A percentile compares a stretch with the other conserved stretches of the same genome.
Evolutionary conservation across 2,797 vertebrate genomes (phyloP).

Genomic region (Gymnoscopelus braueri): DNA sequence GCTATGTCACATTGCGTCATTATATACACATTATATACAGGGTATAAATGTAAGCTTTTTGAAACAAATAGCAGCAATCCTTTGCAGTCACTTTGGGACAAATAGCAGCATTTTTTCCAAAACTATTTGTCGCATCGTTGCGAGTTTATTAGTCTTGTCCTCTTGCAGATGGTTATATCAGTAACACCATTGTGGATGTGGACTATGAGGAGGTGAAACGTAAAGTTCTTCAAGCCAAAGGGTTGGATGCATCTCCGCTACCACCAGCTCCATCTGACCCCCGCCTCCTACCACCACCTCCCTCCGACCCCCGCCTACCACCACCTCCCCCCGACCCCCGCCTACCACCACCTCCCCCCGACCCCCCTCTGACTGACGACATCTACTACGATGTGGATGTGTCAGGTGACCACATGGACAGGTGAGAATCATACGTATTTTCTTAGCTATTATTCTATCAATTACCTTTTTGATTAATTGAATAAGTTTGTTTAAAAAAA

Average conservation of each 20-base stretch:
- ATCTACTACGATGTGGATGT: conserved; percentile 52
- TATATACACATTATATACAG: too few species aligned
- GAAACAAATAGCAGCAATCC: too few species aligned
- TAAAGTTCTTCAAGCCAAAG: conserved; percentile 48
- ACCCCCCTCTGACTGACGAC: conserved; percentile 49
- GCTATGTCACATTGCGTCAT: too few species aligned
- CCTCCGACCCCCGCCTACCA: background rate
- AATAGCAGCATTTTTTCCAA: too few species aligned
- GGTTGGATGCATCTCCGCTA: conserved; percentile 10
- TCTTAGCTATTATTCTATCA: too few species aligned
- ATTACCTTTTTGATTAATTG: too few species aligned
- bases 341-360: conserved; percentile 70
- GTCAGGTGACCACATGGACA: conserved; percentile 44
- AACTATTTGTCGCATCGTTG: too few species aligned
- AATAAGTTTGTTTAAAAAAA: too few species aligned
- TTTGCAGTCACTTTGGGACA: too few species aligned
- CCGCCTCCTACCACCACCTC: background rate
- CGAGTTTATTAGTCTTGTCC: background rate
- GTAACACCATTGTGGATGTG: conserved; percentile 79
- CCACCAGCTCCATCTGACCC: conserved; percentile 41
- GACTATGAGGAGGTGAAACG: conserved; percentile 81
- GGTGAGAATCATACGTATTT: conserved; percentile 33
- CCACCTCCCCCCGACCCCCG: background rate
- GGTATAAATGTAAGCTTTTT: too few species aligned
- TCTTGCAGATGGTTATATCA: conserved; percentile 81